Base-by-base conservation (phyloP, 1,140 invertebrate genomes). In the Vanessa tameamea region DNA sequence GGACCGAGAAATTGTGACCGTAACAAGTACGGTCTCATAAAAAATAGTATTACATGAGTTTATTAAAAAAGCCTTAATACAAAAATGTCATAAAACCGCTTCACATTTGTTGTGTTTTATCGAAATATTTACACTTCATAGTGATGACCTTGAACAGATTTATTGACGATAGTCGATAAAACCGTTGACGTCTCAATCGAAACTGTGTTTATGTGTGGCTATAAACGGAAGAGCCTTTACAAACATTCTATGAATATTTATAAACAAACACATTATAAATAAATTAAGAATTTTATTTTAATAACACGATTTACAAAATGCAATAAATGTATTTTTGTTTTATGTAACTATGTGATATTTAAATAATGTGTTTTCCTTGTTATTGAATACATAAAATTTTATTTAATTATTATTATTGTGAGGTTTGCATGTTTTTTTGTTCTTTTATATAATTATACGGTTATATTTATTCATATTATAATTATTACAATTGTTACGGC, bases 151-250 rank as follows among this genome's bases (percentile, higher is more conserved):
- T 72, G 64, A 67, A 59, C 14, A 47, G 6, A 48, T 59, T 69
- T 69, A 69, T 59, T 47, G 55, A 59, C 37, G 31, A 47, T 69
- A 69, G 55, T 69, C 37, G 67, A 69, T 69, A 59, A 69, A 53
- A 20, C 53, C 31, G 67, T 61, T 59, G 12, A 64, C 69, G 23
- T 53, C 50, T 64, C 69, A 55, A 72, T 72, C 66, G 66, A 72
- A 66, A 47, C 55, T 57, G 43, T 65, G 53, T 72, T 72, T 72
- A 72, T 53, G 71, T 47, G 31, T 48, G 63, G 65, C 51, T 59
- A 23, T 66, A 61, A 72, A 67, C 37, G 43, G 63, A 20, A 59
- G 14, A 59, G 66, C 20, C 55, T 48, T 69, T 69, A 20, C 26
- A 61, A 37, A 37, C 31, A 31, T 37, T 61, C 12, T 61, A 61